Base-by-base conservation (phyloP, 2,888 invertebrate genomes). In the Mechanitis messenoides region DNA sequence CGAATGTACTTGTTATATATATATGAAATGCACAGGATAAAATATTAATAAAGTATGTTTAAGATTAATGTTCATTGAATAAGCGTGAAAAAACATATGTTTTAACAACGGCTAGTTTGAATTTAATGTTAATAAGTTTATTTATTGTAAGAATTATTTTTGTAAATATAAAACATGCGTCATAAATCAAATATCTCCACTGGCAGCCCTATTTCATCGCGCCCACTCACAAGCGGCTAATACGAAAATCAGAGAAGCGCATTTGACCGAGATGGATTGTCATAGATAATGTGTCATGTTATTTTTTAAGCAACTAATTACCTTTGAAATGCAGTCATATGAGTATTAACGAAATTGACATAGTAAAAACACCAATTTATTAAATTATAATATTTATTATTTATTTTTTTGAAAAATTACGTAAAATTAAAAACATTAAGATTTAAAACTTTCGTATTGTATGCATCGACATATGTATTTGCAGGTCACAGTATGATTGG, bases 211-310 rank as follows among this genome's bases (percentile, higher is more conserved):
- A 61, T 74, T 69, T 69, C 73, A 78, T 70, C 80, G 80, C 84
- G 78, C 86, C 85, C 84, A 85, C 86, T 83, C 80, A 69, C 71
- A 62, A 69, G 72, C 76, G 73, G 75, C 76, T 75, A 76, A 75
- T 77, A 76, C 79, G 76, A 80, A 77, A 81, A 79, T 79, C 81
- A 80, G 79, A 83, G 79, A 82, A 82, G 80, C 79, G 71, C 77
- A 73, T 74, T 75, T 74, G 68, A 71, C 70, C 77, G 77, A 84
- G 87, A 87, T 85, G 76, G 72, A 87, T 87, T 76, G 79, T 82
- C 72, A 66, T 69, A 81, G 85, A 87, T 86, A 85, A 83, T 79
- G 78, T 80, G 83, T 80, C 83, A 81, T 79, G 81, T 83, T 79
- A 74, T 75, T 79, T 82, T 83, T 80, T 78, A 83, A 81, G 79